Evolutionary conservation across 2,797 vertebrate species (phyloP), one percentile per base, ranked within the genome.

Genomic region (Naso thynnoides): DNA sequence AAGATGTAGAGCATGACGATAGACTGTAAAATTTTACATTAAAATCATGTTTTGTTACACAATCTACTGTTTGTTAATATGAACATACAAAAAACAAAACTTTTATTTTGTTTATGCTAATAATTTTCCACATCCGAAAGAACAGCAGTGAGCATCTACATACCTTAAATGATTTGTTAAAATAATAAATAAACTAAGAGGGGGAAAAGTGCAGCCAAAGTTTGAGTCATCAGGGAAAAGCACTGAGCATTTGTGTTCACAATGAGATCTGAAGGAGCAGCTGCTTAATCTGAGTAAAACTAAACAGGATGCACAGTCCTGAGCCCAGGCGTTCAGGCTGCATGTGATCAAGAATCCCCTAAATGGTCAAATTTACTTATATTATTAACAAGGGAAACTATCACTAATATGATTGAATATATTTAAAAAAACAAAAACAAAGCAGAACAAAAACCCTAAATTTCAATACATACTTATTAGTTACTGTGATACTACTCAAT

Each of bases 201-300:
- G 41, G 3, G 1, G 6, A 44, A 44, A 57, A 53, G n/a, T 21
- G 47, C 13, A 42, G 56, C 27, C 19, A 49, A 33, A 49, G 23
- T 8, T 23, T 36, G 65, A 47, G 49, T 68, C 62, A 58, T 45
- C 18, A 44, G 60, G 65, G 24, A 53, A 66, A 78, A 39, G 39
- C 55, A 8, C 14, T n/a, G 10, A 66, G 54, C 31, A 11, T 69
- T 48, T 67, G 14, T 64, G 55, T 29, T 44, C 62, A 82, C 68
- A 76, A 52, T 38, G 38, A 36, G 72, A 77, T 70, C 33, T 62
- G 62, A 82, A 61, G 45, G 61, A 68, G 61, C 71, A 82, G 74
- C 76, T 63, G 62, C 47, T 52, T 45, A 23, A 47, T 66, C n/a
- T 56, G 45, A 58, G 56, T 64, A 55, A 73, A 71, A 53, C 63